Evolutionary conservation across 2,113 vertebrate genomes (phyloP), one percentile per base, ranked within the genome.

Genomic region (Neogale vison): DNA sequence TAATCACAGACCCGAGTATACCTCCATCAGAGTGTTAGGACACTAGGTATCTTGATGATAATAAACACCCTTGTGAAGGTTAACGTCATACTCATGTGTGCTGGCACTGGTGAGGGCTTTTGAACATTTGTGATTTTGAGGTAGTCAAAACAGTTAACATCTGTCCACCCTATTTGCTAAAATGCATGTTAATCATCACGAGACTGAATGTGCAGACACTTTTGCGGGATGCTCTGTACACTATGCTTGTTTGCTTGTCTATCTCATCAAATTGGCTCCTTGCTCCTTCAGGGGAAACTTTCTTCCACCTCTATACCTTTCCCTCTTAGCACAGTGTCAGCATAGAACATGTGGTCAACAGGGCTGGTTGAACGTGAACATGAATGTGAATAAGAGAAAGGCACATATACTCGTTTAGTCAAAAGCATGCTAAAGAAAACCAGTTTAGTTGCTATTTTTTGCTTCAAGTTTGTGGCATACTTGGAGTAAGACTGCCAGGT

Each of bases 401-500:
- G 76, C 69, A 47, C 17, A 61, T 6, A 26, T 1, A 24, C n/a
- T 85, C 34, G 20, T 65, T 96, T 69, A 45, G 90, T 21, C 7
- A 69, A 67, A 84, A 88, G 50, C 14, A 0, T 10, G 87, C 80
- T 81, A 34, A 81, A 95, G 97, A 92, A 87, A 95, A 76, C 92
- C 84, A 77, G 80, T 92, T 93, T 63, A 85, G 74, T 63, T 95
- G 77, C 94, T 95, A 88, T 96, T 98, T 97, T 97, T 96, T 96
- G 90, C 86, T 96, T 80, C 36, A 89, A 80, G 88, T 83, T 96
- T 85, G 42, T n/a, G 65, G 76, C 57, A 82, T 52, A 94, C 84
- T 93, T 93, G 84, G 80, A 92, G 82, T 74, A 50, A 85, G 81
- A 26, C 88, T 92, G 96, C 85, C 81, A 96, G 92, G 57, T 95